Evolutionary conservation across 2,888 invertebrate species (phyloP).

Genomic region (Drosophila gaucha): DNA sequence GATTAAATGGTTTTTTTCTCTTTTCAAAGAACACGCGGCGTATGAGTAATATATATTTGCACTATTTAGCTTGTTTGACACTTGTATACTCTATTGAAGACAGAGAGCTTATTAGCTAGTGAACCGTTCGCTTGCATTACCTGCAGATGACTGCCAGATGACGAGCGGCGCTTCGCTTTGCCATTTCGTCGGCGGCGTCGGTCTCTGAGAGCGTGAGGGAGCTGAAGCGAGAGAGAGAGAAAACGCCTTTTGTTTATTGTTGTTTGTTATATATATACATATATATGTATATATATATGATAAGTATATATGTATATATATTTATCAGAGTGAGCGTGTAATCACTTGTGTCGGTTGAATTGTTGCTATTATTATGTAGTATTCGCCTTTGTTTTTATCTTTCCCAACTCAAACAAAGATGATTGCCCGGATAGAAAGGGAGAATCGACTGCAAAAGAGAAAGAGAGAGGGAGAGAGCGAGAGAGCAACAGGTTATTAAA

Average conservation of each 20-base stretch:
- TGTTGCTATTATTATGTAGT: conserved; percentile 44
- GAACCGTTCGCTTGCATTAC: conserved; percentile 80
- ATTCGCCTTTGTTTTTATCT: conserved; percentile 61
- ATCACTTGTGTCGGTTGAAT: conserved; percentile 11
- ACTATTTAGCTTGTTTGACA: conserved; percentile 29
- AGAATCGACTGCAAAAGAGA: conserved; percentile 37
- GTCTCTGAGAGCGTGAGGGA: conserved; percentile 23
- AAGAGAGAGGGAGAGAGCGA: conserved; percentile 10
- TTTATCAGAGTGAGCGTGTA: conserved; percentile 10
- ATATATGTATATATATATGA: too few species aligned
- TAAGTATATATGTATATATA: conserved; percentile 4
- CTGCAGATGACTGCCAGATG: conserved; percentile 83
- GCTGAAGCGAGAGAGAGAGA: conserved; percentile 15
- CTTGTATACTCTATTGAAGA: neutral
- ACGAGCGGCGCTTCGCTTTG: conserved; percentile 47
- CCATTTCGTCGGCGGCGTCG: conserved; percentile 55
- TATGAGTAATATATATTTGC: conserved; percentile 56
- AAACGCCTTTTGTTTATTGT: conserved; percentile 68
- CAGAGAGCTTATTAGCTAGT: conserved; percentile 24
- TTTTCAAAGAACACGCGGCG: conserved; percentile 26
- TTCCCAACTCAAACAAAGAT: conserved; percentile 43
- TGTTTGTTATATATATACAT: conserved; percentile 15
- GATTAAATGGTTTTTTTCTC: conserved; percentile 21
- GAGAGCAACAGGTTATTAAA: conserved; percentile 33
- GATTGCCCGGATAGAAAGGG: conserved; percentile 32